Conservation (phyloP, 2,113 vertebrate species). For the Donacobius atricapilla region DNA sequence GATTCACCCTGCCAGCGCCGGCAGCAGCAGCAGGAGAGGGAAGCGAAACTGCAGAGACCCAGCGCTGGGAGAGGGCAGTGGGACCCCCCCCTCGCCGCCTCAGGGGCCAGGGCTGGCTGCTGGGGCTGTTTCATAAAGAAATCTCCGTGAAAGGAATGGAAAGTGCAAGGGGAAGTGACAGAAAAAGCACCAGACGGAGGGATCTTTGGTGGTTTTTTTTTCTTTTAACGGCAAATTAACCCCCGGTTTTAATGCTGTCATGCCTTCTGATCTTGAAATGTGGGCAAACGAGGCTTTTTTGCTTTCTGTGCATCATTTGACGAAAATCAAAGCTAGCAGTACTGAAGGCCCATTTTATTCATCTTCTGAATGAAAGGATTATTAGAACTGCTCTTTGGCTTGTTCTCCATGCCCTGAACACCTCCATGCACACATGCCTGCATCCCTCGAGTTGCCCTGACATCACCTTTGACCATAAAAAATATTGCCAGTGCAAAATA, state of each 20-base stretch:
- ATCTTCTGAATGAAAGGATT: slow-evolving; percentile 27
- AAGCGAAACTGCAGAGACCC: background rate
- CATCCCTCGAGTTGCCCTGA: background rate
- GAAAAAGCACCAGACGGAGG: background rate
- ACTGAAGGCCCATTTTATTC: slow-evolving; percentile 21
- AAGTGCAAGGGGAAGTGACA: slow-evolving; percentile 12
- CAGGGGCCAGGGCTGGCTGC: background rate
- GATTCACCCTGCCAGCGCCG: background rate
- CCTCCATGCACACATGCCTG: background rate
- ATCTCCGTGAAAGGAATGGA: background rate
- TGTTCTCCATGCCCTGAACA: background rate
- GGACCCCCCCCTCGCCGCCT: fast-evolving
- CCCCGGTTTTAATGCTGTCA: background rate
- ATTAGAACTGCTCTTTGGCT: slow-evolving; percentile 6
- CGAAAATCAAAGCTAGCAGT: slow-evolving; percentile 27
- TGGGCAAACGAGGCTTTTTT: background rate
- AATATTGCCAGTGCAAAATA: background rate
- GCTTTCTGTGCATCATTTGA: slow-evolving; percentile 31
- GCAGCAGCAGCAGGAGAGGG: background rate
- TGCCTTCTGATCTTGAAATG: slow-evolving; percentile 4
- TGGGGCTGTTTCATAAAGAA: background rate
- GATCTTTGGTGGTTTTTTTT: background rate
- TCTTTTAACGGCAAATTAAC: slow-evolving; percentile 39
- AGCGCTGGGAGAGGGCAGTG: background rate
- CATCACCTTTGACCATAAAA: background rate